Base-by-base conservation (phyloP, 2,888 invertebrate species). In the Rhagium mordax region DNA sequence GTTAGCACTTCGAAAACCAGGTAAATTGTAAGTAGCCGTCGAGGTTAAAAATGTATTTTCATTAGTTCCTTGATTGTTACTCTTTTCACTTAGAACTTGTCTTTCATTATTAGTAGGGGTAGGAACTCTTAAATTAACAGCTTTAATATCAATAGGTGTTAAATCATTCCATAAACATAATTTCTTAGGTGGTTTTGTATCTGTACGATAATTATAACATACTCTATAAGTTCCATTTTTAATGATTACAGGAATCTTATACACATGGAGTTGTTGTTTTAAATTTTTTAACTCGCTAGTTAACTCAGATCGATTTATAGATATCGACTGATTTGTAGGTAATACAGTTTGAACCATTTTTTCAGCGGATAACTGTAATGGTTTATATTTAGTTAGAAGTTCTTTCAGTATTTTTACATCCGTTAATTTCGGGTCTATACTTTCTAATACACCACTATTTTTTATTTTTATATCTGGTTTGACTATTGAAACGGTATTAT, bases 221-320 rank as follows among this genome's bases (percentile, higher is more conserved):
- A 71, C 74, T 10, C 74, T 62, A 53, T 71, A 71, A 1, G 33
- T 10, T 10, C 75, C 74, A 65, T 74, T 69, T 8, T 71, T 70
- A 6, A 82, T 72, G 4, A 71, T 62, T 21, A 82, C 60, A 1
- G 82, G 81, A 16, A 83, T 78, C 72, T 80, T 82, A 57, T 76
- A 80, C 4, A 70, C 59, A 20, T 60, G 20, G 21, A 83, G 53
- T 20, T 80, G 75, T 57, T 74, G 70, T 24, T 76, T 78, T 7
- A 82, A 62, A 49, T 76, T 70, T 57, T 78, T 77, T 33, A 83
- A 73, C 53, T 77, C 76, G n/a, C 72, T 61, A 6, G 68, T 69
- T 1, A 55, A 61, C 20, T 78, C 76, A 8, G 13, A 20, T 4
- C 53, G 27, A 41, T 75, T 53, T 27, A 74, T 55, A 47, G 60